phyloP scores from a whole-genome alignment of 1,140 invertebrate species.

The Tachypleus tridentatus region DNA sequence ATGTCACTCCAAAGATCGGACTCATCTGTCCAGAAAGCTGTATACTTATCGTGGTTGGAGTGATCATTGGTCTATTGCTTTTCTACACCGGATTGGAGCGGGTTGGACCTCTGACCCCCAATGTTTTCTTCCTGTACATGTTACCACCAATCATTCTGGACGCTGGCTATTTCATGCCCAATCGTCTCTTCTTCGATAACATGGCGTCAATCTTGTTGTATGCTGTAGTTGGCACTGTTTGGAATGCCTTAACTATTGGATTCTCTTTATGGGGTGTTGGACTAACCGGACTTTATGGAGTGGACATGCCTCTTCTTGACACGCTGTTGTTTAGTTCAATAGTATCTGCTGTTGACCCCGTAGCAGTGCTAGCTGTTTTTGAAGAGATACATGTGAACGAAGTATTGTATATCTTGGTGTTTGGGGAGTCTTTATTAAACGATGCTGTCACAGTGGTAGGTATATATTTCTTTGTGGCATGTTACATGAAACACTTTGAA shows the following conservation, averaged over 20 bases:
- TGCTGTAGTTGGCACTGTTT: conserved; percentile 90
- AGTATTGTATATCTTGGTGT: conserved; percentile 97
- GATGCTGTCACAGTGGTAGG: conserved; percentile 86
- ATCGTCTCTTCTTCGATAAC: conserved; percentile 89
- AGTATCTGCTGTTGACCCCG: conserved; percentile 95
- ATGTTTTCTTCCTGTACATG: conserved; percentile 94
- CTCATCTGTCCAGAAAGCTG: conserved; percentile 92
- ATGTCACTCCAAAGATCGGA: conserved; percentile 78
- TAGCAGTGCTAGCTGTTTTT: conserved; percentile 95
- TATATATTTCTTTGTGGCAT: conserved; percentile 19
- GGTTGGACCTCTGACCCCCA: conserved; percentile 78
- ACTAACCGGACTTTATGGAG: conserved; percentile 65
- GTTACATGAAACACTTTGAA: too few species aligned
- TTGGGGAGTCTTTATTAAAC: conserved; percentile 95
- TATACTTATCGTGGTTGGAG: conserved; percentile 87
- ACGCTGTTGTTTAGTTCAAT: conserved; percentile 87
- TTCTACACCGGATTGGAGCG: conserved; percentile 22
- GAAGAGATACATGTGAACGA: conserved; percentile 99
- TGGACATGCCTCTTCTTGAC: conserved; percentile 59
- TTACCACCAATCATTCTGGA: conserved; percentile 93
- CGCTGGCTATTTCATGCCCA: conserved; percentile 89
- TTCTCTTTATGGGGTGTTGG: conserved; percentile 75
- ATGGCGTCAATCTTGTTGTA: conserved; percentile 90
- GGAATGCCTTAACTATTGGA: conserved; percentile 89
- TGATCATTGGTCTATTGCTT: conserved; percentile 61